Conservation (phyloP, 2,797 vertebrate species). For the Holocentrus rufus region DNA sequence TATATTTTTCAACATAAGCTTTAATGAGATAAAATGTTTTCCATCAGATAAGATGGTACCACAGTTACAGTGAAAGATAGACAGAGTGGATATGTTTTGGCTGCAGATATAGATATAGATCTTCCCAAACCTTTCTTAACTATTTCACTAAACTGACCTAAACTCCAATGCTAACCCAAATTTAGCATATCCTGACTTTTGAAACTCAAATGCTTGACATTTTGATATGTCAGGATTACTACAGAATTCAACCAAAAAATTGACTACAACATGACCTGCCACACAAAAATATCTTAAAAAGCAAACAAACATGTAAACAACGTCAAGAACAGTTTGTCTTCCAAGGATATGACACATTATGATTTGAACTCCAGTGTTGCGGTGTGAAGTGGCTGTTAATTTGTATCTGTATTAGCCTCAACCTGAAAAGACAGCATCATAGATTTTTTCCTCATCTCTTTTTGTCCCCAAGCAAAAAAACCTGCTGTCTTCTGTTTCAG, state of each 20-base stretch:
- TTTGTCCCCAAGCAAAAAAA: not conserved
- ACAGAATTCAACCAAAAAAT: conserved; percentile 1
- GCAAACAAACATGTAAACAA: too few species aligned
- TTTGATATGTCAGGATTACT: conserved; percentile 3
- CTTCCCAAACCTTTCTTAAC: not conserved
- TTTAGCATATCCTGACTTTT: conserved; percentile 8
- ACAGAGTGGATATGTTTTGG: too few species aligned
- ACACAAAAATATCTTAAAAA: too few species aligned
- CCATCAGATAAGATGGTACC: not conserved
- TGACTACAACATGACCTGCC: not conserved
- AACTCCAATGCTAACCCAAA: not conserved
- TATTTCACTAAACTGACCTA: not conserved
- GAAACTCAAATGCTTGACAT: conserved; percentile 16
- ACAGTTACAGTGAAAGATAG: not conserved
- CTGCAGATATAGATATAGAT: too few species aligned
- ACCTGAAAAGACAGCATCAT: too few species aligned
- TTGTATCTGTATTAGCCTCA: too few species aligned
- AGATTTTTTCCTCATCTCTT: too few species aligned
- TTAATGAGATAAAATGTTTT: not conserved
- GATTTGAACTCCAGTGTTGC: too few species aligned
- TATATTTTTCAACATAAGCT: conserved; percentile 9
- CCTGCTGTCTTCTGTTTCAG: not conserved
- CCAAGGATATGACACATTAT: too few species aligned
- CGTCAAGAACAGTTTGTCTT: too few species aligned
- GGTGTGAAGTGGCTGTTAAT: too few species aligned